Evolutionary conservation across 2,797 vertebrate species (phyloP), one percentile per base, ranked within the genome.

Genomic region (Selene dorsalis): DNA sequence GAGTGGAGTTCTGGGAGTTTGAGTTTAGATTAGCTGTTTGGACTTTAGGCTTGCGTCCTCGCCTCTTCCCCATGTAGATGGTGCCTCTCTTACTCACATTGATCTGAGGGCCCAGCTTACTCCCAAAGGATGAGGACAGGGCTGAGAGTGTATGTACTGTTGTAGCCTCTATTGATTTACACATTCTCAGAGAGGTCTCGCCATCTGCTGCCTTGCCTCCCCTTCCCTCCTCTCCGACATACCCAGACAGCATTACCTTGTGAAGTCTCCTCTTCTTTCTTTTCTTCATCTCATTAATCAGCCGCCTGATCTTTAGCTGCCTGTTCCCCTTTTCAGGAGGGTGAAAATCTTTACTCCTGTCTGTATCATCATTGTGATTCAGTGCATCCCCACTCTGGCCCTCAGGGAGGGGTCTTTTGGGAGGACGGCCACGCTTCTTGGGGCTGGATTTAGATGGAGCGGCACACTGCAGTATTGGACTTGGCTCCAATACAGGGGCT

Each of bases 21-120:
- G 81, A 73, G 66, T 69, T 84, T 48, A 60, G 57, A 61, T 63
- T 69, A 3, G 78, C 58, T 0, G 86, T 84, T 62, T 92, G 91
- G 59, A 94, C 94, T 93, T 99, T 99, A 3, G 98, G 98, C 82
- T 99, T 99, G 66, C 98, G 95, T 38, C 98, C 98, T 90, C 98
- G 94, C 82, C 97, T 96, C 84, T 99, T 99, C 80, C 98, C 98
- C 95, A 99, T 99, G 83, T 99, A 99, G 91, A 99, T 99, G 1
- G 98, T 99, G 70, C 98, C 98, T 93, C 97, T 96, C 93, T 99
- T 99, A 92, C 98, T 99, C 61, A 99, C 97, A 8, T 99, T 99
- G 89, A 99, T 99, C 84, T 99, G 98, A 89, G 97, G 97, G 68
- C 97, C 97, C 64, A 98, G 89, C 73, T 96, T 97, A 6, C 96